Conservation (phyloP, 1,140 invertebrate genomes). For the Temnothorax longispinosus region DNA sequence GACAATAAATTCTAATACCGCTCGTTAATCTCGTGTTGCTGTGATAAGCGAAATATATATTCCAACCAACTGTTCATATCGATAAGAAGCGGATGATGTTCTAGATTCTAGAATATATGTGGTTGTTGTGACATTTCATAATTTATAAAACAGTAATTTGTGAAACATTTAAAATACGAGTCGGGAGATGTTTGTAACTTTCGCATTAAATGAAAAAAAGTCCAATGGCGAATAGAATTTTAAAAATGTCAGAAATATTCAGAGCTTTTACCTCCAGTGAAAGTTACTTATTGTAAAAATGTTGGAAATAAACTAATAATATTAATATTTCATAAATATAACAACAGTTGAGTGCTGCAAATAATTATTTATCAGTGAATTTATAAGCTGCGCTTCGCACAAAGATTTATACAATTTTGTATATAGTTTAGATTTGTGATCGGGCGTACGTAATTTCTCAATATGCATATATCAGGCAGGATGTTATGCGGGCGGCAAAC, state of each 20-base stretch:
- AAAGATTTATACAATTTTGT: conserved; percentile 5
- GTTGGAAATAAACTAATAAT: background rate
- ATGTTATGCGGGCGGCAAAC: conserved; percentile 32
- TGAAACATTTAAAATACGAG: background rate
- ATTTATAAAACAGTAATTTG: background rate
- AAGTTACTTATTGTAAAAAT: background rate
- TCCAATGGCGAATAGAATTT: background rate
- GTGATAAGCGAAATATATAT: conserved; percentile 39
- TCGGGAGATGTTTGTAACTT: background rate
- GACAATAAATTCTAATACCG: conserved; percentile 30
- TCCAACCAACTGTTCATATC: background rate
- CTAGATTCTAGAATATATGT: background rate
- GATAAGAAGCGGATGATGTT: conserved; percentile 28
- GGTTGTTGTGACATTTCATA: background rate
- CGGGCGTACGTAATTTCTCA: conserved; percentile 1
- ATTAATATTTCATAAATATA: background rate
- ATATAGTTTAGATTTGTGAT: background rate
- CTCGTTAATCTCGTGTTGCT: conserved; percentile 13
- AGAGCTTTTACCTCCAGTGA: background rate
- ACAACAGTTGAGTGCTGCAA: background rate
- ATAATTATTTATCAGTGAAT: background rate
- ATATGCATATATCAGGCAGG: conserved; percentile 7
- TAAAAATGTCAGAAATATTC: background rate
- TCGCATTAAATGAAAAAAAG: background rate
- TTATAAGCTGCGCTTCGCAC: background rate